A percentile compares a stretch with the other conserved stretches of the same genome.
Evolutionary conservation across 2,113 vertebrate genomes (phyloP).

Genomic region (Syngnathoides biaculeatus): DNA sequence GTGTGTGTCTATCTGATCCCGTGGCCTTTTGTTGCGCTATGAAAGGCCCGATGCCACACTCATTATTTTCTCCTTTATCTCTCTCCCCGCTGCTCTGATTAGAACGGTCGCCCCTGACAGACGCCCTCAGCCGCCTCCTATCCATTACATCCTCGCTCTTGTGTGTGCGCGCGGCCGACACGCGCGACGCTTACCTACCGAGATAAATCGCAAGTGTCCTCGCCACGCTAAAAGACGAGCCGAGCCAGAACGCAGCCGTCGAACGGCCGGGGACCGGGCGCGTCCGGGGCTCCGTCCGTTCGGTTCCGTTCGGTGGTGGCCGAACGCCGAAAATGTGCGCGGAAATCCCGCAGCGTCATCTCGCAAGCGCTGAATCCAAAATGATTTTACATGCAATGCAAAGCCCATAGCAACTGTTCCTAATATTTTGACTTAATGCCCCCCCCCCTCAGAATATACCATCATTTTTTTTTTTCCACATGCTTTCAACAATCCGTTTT

Average conservation of each 20-base stretch:
- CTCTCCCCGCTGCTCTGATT: conserved; percentile 80
- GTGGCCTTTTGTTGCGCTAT: conserved; percentile 79
- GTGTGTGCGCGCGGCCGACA: conserved; percentile 37
- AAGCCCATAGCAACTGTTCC: too few species aligned
- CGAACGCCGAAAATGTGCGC: not conserved
- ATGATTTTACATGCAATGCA: too few species aligned
- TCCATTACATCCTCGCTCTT: conserved; percentile 72
- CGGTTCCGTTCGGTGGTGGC: not conserved
- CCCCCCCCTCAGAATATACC: too few species aligned
- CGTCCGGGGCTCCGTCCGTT: not conserved
- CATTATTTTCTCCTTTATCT: conserved; percentile 83
- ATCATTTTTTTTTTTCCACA: too few species aligned
- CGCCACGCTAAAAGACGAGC: conserved; percentile 29
- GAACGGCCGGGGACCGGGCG: not conserved
- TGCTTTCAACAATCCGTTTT: too few species aligned
- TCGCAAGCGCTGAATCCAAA: not conserved
- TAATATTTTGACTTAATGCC: too few species aligned
- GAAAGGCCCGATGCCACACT: conserved; percentile 80
- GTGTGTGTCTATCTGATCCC: conserved; percentile 80
- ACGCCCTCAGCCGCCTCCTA: conserved; percentile 79
- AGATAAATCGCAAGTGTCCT: conserved; percentile 59
- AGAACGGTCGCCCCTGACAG: conserved; percentile 81
- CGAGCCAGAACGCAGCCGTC: conserved; percentile 15
- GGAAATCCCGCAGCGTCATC: not conserved
- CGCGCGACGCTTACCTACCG: conserved; percentile 50